Evolutionary conservation across 2,113 vertebrate genomes (phyloP), one percentile per base, ranked within the genome.

Genomic region (Tursiops truncatus): DNA sequence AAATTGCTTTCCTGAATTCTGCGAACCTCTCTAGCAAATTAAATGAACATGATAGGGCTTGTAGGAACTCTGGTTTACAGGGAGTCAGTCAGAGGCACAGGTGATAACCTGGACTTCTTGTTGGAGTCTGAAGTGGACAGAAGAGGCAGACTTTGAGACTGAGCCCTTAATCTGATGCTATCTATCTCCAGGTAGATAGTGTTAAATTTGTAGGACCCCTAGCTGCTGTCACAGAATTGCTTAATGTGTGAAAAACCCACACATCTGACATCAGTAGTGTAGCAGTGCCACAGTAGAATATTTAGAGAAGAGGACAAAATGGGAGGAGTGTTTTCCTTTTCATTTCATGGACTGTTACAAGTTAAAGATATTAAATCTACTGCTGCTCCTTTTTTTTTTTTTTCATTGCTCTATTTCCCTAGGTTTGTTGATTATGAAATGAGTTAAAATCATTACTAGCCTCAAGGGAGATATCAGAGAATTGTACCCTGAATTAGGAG

Each of bases 341-440:
- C 2, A 25, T 50, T 60, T 28, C 17, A 4, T 85, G 38, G 2
- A 93, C 6, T 11, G 7, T 38, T 62, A 31, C 2, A 41, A 8
- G 8, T 44, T 26, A 26, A 77, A 70, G 47, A 26, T 31, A 58
- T 23, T 56, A 80, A 21, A 50, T 65, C 36, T 26, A 5, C 23
- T 23, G 8, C 15, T 28, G 28, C 5, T 70, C 2, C 33, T 4
- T 63, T 62, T 76, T 21, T 20, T 36, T 36, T 20, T 87, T 41
- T 50, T 26, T 56, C 50, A 28, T 79, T 31, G 70, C 8, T 33
- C 3, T 76, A 58, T 68, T n/a, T 77, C 36, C 44, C 36, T 12
- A 20, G 18, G 50, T 33, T 74, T 81, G 14, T 80, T 94, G 41
- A 81, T 68, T 88, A 84, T 93, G n/a, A 95, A 85, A 95, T 91